Conservation (phyloP, 2,797 vertebrate species). For the Gambelia wislizenii region DNA sequence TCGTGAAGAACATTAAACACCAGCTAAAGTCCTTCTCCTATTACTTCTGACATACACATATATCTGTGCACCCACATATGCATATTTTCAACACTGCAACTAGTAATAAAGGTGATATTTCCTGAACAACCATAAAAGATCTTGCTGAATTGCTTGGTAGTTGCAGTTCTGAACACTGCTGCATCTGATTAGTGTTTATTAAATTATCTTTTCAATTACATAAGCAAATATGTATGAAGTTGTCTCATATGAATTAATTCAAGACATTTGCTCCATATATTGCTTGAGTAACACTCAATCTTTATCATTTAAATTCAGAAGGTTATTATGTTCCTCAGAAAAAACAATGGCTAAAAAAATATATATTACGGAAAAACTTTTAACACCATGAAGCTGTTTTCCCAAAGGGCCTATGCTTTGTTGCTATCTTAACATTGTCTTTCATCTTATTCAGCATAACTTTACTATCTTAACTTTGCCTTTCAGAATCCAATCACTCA, state of each 20-base stretch:
- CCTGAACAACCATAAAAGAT: neutral
- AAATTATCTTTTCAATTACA: conserved; percentile 9
- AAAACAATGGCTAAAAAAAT: neutral
- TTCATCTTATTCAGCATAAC: neutral
- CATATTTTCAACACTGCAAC: neutral
- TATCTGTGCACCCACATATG: too few species aligned
- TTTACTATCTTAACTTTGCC: neutral
- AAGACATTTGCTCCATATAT: conserved; percentile 1
- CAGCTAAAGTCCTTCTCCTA: neutral
- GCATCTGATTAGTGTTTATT: conserved; percentile 40
- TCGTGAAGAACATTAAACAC: neutral
- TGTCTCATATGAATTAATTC: conserved; percentile 12
- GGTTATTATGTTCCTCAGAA: neutral
- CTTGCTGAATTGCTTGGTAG: conserved; percentile 27
- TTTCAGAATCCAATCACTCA: neutral
- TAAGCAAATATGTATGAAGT: conserved; percentile 1
- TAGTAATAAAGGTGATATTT: neutral
- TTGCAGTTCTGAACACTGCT: conserved; percentile 35
- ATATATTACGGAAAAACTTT: neutral
- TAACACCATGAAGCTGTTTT: neutral
- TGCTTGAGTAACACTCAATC: conserved; percentile 45
- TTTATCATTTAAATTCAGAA: neutral
- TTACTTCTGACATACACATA: neutral
- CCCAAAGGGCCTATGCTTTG: neutral
- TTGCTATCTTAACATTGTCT: neutral